Base-by-base conservation (phyloP, 1,140 invertebrate species). In the Solen grandis region DNA sequence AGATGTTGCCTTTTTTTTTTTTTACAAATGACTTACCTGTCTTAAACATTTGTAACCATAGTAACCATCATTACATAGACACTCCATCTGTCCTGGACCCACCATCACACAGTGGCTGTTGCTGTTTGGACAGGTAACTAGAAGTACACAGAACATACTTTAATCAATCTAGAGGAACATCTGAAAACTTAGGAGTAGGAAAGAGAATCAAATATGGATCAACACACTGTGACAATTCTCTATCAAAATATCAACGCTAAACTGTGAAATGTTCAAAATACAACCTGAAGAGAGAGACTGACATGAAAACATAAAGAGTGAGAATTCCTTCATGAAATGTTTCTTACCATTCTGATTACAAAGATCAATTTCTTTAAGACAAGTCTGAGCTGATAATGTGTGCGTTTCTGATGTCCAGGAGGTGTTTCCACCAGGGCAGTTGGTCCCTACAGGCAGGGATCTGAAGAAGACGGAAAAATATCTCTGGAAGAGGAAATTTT, bases 21-120 rank as follows among this genome's bases (percentile, higher is more conserved):
- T n/a, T n/a, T n/a, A n/a, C n/a, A n/a, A n/a, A n/a, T n/a, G n/a
- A 76, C 79, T 68, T 77, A 89, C 89, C 83, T 84, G 73, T 84
- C 87, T 84, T 54, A 88, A 81, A 80, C 89, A 90, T 70, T 89
- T 90, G 82, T 90, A 90, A 16, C 89, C 89, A 90, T 90, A 81
- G 84, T 82, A 88, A 84, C 85, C 88, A 74, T 78, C 41, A 60
- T 78, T 73, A 84, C 89, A 90, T 19, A 83, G 60, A 77, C 89
- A 90, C 57, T 88, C 84, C 27, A 78, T 84, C 29, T 85, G 22
- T 50, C 86, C 85, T 52, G 89, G 89, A 19, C 83, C 87, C 50
- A 78, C 72, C 55, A 85, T 25, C 27, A 65, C 54, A 85, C 89
- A 90, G 41, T 85, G 62, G 46, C 88, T 89, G 59, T 88, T 82